A percentile compares a stretch with the other conserved stretches of the same genome.
Evolutionary conservation across 1,140 invertebrate genomes (phyloP).

Genomic region (Lordiphosa clarofinis): DNA sequence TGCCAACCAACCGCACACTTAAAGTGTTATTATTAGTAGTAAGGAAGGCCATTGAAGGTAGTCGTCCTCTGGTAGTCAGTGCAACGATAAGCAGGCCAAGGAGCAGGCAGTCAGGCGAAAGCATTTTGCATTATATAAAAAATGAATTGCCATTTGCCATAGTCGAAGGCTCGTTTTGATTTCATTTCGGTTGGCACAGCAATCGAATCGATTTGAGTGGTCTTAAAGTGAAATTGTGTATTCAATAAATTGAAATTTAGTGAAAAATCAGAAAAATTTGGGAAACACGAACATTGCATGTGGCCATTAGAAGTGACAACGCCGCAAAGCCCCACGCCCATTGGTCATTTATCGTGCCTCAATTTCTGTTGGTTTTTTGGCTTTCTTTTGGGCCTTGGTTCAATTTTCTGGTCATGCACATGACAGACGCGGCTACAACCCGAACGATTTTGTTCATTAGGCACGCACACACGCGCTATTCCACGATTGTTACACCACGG

Average conservation of each 20-base stretch:
- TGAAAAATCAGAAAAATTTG: background rate
- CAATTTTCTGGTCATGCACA: slow-evolving; percentile 77
- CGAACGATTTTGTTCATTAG: slow-evolving; percentile 55
- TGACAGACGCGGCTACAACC: slow-evolving; percentile 51
- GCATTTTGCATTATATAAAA: slow-evolving; percentile 66
- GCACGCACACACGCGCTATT: slow-evolving; percentile 33
- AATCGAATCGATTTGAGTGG: slow-evolving; percentile 42
- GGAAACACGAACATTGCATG: slow-evolving; percentile 12
- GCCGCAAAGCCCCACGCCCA: slow-evolving; percentile 51
- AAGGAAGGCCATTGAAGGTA: background rate
- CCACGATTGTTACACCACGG: background rate
- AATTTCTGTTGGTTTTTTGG: slow-evolving; percentile 24
- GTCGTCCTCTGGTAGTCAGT: slow-evolving; percentile 20
- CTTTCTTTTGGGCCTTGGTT: slow-evolving; percentile 37
- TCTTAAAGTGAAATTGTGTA: too few species aligned
- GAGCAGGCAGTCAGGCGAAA: slow-evolving; percentile 20
- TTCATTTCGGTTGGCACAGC: slow-evolving; percentile 23
- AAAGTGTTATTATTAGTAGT: slow-evolving; percentile 33
- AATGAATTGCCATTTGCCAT: slow-evolving; percentile 53
- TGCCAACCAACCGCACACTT: slow-evolving; percentile 50
- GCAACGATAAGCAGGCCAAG: slow-evolving; percentile 35
- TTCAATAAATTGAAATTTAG: background rate
- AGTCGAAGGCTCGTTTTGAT: slow-evolving; percentile 43
- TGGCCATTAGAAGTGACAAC: slow-evolving; percentile 66
- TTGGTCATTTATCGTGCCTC: slow-evolving; percentile 65